Evolutionary conservation across 2,797 vertebrate species (phyloP).

Genomic region (Lacerta bilineata): DNA sequence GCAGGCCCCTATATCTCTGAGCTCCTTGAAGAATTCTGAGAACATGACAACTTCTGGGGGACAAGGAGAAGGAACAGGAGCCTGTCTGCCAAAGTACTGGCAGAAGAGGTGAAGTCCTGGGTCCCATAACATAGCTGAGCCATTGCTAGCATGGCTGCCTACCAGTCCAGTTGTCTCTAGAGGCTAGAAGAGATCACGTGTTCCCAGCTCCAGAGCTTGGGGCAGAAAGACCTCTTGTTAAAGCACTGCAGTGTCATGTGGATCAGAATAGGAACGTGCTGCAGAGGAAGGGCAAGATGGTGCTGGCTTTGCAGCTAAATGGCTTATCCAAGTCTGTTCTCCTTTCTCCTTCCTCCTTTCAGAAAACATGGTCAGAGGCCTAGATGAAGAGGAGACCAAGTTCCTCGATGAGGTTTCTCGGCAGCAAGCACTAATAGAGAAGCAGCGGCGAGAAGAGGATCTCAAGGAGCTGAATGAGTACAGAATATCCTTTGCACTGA

Average conservation of each 20-base stretch:
- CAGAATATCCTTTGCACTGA: slow-evolving; percentile 93
- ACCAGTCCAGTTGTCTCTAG: background rate
- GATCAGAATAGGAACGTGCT: background rate
- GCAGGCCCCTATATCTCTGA: no score
- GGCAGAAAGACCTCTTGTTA: background rate
- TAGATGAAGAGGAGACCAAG: slow-evolving; percentile 94
- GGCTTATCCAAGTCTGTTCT: slow-evolving; percentile 37
- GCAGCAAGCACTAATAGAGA: slow-evolving; percentile 94
- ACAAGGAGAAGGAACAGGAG: background rate
- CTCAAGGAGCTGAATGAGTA: slow-evolving; percentile 92
- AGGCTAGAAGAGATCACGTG: background rate
- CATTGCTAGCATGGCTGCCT: background rate
- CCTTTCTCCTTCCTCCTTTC: slow-evolving; percentile 73
- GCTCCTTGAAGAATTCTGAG: background rate
- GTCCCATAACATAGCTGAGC: background rate
- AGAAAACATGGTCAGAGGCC: slow-evolving; percentile 99
- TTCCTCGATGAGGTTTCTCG: slow-evolving; percentile 98
- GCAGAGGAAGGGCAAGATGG: background rate
- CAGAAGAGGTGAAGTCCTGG: background rate
- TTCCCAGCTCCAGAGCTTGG: background rate
- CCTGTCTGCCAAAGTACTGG: background rate
- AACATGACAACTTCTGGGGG: background rate
- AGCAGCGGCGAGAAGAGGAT: slow-evolving; percentile 95
- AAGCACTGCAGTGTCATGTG: background rate
- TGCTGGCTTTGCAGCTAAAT: background rate